phyloP scores from a whole-genome alignment of 2,113 vertebrate species.

The Semnornis frantzii region DNA sequence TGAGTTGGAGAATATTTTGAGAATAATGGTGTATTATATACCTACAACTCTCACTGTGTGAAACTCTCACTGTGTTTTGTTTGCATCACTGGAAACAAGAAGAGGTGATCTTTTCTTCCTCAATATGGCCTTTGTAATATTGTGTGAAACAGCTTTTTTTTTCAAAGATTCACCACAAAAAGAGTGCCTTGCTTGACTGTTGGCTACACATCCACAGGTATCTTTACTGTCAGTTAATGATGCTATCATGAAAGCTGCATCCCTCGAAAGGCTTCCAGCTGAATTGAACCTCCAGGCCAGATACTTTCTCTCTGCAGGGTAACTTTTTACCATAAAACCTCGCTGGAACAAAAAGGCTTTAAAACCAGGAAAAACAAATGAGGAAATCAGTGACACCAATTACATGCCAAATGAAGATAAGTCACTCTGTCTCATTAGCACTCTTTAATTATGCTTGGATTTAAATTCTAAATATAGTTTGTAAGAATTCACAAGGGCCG shows the following conservation, averaged over 20 bases:
- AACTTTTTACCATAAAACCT: slow-evolving; percentile 25
- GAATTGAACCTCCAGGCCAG: slow-evolving; percentile 34
- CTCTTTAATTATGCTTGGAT: slow-evolving; percentile 58
- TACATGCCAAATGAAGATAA: slow-evolving; percentile 41
- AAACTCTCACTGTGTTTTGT: neutral
- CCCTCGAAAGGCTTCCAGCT: slow-evolving; percentile 34
- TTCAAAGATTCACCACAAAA: neutral
- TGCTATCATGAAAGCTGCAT: neutral
- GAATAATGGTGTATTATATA: neutral
- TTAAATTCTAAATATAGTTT: slow-evolving; percentile 57
- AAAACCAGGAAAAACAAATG: slow-evolving; percentile 52
- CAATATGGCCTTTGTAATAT: neutral
- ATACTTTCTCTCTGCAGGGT: slow-evolving; percentile 19
- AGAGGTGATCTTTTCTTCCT: neutral
- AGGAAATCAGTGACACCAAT: slow-evolving; percentile 57
- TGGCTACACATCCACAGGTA: neutral
- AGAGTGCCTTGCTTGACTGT: neutral
- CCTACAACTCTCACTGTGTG: neutral
- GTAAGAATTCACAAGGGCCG: slow-evolving; percentile 49
- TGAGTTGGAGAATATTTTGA: neutral
- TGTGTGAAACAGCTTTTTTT: neutral
- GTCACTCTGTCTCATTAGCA: slow-evolving; percentile 50
- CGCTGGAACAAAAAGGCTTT: slow-evolving; percentile 10
- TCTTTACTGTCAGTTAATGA: slow-evolving; percentile 12
- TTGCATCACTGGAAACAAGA: neutral